Base-by-base conservation (phyloP, 2,888 invertebrate species). In the Dryocosmus kuriphilus region DNA sequence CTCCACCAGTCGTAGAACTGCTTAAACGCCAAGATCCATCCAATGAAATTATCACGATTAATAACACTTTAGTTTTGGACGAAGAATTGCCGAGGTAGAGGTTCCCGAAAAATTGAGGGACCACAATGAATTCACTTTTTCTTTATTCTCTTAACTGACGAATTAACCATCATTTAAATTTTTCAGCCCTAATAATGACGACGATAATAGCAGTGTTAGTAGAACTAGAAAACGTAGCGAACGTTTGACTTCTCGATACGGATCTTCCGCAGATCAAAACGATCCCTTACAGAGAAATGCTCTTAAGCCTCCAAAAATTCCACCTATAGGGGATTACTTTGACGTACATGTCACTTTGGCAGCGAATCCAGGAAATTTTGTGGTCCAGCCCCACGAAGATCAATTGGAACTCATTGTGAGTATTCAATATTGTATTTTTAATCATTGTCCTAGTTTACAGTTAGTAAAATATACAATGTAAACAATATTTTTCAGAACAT, bases 351-450 rank as follows among this genome's bases (percentile, higher is more conserved):
- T 97, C 77, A 94, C 95, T 0, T 94, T 95, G 92, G 96, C 96
- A 0, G 95, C 96, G 4, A 95, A 95, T 93, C 97, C 97, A 0
- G 94, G 94, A 91, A 95, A 95, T 91, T 96, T 96, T 86, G 94
- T 94, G 62, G 94, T 95, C 67, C 91, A 91, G 74, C 90, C 91
- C 0, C 83, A 83, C 16, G 79, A 83, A 0, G 80, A 80, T 38
- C 79, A 65, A n/a, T 9, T 14, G 1, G 77, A 81, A 14, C 79
- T 87, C 30, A 77, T 82, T 78, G 88, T 88, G 71, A 77, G 75
- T 80, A 92, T 92, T 91, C 22, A 51, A 73, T 41, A 0, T 30
- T 51, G 9, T 38, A 46, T 77, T 78, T 30, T 75, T 73, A 51
- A 7, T 19, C 16, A 73, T 74, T 16, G 6, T 71, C 32, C 19